Evolutionary conservation across 2,888 invertebrate species (phyloP).

Genomic region (Rhingia campestris): DNA sequence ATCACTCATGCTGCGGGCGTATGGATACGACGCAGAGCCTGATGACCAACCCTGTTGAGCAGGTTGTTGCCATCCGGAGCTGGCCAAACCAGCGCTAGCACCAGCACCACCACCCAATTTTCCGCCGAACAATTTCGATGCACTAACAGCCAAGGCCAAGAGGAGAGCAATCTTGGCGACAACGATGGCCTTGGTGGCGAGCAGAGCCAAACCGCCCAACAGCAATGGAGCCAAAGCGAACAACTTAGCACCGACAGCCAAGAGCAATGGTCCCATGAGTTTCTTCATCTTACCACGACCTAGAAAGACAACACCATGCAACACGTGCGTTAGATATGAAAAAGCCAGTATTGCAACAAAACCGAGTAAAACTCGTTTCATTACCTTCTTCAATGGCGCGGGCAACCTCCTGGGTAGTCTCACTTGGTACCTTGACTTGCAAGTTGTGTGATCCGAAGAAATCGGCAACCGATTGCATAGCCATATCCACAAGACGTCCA

Average conservation of each 20-base stretch:
- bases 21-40: conserved; percentile 82
- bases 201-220: conserved; percentile 88
- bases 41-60: conserved; percentile 76
- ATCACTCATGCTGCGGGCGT: conserved; percentile 85
- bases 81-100: conserved; percentile 77
- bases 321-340: conserved; percentile 23
- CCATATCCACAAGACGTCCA: conserved; percentile 84
- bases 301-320: conserved; percentile 77
- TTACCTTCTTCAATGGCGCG: conserved; percentile 91
- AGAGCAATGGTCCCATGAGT: conserved; percentile 86
- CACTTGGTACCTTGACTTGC: conserved; percentile 88
- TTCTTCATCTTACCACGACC: conserved; percentile 91
- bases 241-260: conserved; percentile 88
- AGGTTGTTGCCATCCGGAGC: conserved; percentile 77
- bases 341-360: neutral
- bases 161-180: conserved; percentile 91
- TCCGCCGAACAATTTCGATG: conserved; percentile 87
- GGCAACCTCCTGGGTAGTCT: conserved; percentile 86
- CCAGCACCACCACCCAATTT: conserved; percentile 80
- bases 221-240: conserved; percentile 88
- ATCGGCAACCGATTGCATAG: conserved; percentile 84
- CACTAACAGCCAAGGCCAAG: conserved; percentile 87
- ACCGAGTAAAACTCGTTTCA: conserved; percentile 7
- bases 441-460: conserved; percentile 86
- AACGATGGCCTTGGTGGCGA: conserved; percentile 90